Conservation (phyloP, 2,888 invertebrate genomes). For the Lepetodrilus schrolli region DNA sequence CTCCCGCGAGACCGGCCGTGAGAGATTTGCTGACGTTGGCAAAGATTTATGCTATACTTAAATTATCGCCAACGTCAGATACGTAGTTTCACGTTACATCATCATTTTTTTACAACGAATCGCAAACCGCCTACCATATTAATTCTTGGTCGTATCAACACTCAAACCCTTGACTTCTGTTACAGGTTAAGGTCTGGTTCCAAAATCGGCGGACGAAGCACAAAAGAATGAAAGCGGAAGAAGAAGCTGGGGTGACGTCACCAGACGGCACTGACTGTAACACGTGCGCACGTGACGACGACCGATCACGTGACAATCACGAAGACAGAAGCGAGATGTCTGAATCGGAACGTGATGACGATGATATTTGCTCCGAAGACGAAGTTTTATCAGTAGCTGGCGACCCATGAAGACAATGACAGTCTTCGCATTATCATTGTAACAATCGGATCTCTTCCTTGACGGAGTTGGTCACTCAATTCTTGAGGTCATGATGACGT, state of each 20-base stretch:
- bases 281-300: background rate
- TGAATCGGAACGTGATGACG: background rate
- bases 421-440: background rate
- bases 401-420: background rate
- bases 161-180: no score
- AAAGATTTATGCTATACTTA: background rate
- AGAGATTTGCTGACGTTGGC: background rate
- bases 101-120: no score
- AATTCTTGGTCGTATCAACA: no score
- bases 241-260: slow-evolving; percentile 46
- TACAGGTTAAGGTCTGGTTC: slow-evolving; percentile 97
- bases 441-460: background rate
- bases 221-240: slow-evolving; percentile 80
- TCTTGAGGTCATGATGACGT: background rate
- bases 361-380: slow-evolving; percentile 8
- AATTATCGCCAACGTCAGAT: background rate
- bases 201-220: slow-evolving; percentile 97
- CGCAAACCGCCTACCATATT: no score
- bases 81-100: background rate
- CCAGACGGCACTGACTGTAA: slow-evolving; percentile 10
- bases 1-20: background rate
- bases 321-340: slow-evolving; percentile 16
- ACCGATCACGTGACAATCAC: slow-evolving; percentile 16
- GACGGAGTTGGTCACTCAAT: background rate
- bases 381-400: slow-evolving; percentile 13